phyloP scores from a whole-genome alignment of 2,113 vertebrate species.

The Crypturellus undulatus region DNA sequence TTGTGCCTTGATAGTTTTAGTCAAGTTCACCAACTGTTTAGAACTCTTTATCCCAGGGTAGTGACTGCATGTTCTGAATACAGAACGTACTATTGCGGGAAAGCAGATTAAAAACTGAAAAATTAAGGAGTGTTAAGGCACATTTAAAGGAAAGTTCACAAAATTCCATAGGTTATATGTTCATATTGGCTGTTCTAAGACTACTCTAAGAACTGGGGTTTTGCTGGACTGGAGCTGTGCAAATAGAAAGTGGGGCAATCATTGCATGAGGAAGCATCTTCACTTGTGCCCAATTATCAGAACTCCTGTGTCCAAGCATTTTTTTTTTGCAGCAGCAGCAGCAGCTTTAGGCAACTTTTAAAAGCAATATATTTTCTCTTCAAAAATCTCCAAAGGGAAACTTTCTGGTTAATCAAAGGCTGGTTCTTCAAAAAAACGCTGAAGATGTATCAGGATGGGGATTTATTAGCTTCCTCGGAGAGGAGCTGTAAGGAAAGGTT shows the following conservation, averaged over 20 bases:
- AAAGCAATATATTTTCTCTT: neutral
- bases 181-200: neutral
- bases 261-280: neutral
- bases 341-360: neutral
- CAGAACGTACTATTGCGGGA: neutral
- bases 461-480: conserved; percentile 17
- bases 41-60: neutral
- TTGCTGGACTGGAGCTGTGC: neutral
- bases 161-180: neutral
- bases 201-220: neutral
- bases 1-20: neutral
- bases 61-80: neutral
- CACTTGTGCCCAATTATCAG: neutral
- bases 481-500: neutral
- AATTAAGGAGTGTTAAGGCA: neutral
- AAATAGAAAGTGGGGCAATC: neutral
- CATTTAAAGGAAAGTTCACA: neutral
- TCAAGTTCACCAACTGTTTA: neutral
- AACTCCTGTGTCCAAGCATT: neutral
- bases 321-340: neutral
- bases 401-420: neutral
- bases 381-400: neutral
- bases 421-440: neutral
- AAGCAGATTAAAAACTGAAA: neutral
- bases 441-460: neutral